Base-by-base conservation (phyloP, 1,140 invertebrate species). In the Calosoma granatense region DNA sequence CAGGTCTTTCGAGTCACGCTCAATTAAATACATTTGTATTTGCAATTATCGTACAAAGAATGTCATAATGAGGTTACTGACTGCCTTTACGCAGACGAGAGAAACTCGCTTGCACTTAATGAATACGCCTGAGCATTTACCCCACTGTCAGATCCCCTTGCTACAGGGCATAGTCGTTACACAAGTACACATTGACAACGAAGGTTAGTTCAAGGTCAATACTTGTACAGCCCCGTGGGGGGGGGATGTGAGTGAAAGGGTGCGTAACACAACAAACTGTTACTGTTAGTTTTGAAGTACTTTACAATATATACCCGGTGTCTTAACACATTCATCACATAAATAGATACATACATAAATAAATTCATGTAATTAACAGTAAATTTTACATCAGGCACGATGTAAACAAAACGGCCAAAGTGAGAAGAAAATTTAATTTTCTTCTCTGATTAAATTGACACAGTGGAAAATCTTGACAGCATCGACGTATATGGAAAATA, bases 21-120 rank as follows among this genome's bases (percentile, higher is more conserved):
- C 41, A 47, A 47, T 47, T 47, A 47, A 47, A 47, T 47, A 47
- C 41, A 47, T 47, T 47, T 47, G 41, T 47, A 47, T 47, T 47
- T 47, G 41, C 41, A 47, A 47, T 47, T 47, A 47, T 47, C 3
- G 41, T 47, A 47, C 41, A 47, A 47, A 47, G 41, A 47, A 47
- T 47, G 41, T 17, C 41, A 47, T 47, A 47, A 47, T 47, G 41
- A 47, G 41, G 41, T 47, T 47, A 47, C 41, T 47, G 41, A 47
- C 41, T 47, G 41, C 41, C 41, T 47, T 47, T 17, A 47, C 41
- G 41, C n/a, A 17, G 3, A 11, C 3, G 41, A 47, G 6, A 17
- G 41, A 17, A 47, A 47, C 41, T 47, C 41, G 6, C 26, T 30
- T 30, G 26, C 26, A 30, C 26, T 30, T 47, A 47, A 47, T 47